A percentile compares a stretch with the other conserved stretches of the same genome.
Evolutionary conservation across 2,113 vertebrate genomes (phyloP).

Genomic region (Thunnus thynnus): DNA sequence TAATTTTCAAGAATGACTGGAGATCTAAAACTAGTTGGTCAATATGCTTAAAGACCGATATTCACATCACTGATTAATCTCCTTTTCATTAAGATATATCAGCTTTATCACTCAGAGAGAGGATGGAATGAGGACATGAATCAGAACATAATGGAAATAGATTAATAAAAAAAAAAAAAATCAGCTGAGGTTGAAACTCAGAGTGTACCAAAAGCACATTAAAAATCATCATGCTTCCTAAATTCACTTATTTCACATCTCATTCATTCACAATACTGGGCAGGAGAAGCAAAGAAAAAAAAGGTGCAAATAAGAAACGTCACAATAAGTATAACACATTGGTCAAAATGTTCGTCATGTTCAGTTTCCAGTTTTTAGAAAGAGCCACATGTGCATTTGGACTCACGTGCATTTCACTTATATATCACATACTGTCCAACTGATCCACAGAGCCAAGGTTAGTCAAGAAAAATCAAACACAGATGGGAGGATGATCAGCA

Average conservation of each 20-base stretch:
- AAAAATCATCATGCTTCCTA: constrained; percentile 65
- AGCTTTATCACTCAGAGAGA: constrained; percentile 26
- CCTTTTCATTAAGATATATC: constrained; percentile 25
- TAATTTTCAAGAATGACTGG: background rate
- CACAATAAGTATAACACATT: constrained; percentile 24
- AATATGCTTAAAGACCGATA: constrained; percentile 13
- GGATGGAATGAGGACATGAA: constrained; percentile 34
- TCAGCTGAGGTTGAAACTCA: background rate
- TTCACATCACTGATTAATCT: constrained; percentile 29
- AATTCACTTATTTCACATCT: constrained; percentile 45
- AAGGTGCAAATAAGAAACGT: constrained; percentile 67
- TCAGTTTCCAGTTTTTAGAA: constrained; percentile 15
- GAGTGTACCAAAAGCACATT: constrained; percentile 54
- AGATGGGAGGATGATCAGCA: constrained; percentile 10
- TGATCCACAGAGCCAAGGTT: background rate
- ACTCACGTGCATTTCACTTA: background rate
- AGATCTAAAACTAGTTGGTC: constrained; percentile 22
- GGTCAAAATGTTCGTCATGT: constrained; percentile 15
- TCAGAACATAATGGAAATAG: constrained; percentile 22
- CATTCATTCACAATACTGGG: constrained; percentile 78
- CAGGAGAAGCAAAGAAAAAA: constrained; percentile 39
- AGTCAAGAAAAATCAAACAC: constrained; percentile 21
- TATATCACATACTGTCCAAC: background rate
- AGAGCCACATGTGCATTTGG: constrained; percentile 23
- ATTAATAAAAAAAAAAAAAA: constrained; percentile 1